Conservation (phyloP, 2,113 vertebrate species). For the Sus scrofa region T2T-Sscrofa CM000812.6:142123501-142124000, state of each 20-base stretch:
- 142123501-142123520: not conserved
- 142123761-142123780: not conserved
- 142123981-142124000: not conserved
- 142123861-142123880: not conserved
- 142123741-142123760: not conserved
- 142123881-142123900: not conserved
- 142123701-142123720: not conserved
- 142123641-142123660: not conserved
- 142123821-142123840: not conserved
- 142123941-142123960: not conserved
- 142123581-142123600: not conserved
- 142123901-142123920: not conserved
- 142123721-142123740: not conserved
- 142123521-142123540: not conserved
- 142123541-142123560: not conserved
- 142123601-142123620: not conserved
- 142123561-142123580: not conserved
- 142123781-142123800: not conserved
- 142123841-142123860: too few species aligned
- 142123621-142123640: not conserved
- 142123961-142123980: not conserved
- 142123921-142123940: not conserved
- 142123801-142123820: not conserved
- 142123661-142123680: not conserved
- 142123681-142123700: not conserved